phyloP scores from a whole-genome alignment of 2,113 vertebrate species.

The Ctenodactylus gundi region DNA sequence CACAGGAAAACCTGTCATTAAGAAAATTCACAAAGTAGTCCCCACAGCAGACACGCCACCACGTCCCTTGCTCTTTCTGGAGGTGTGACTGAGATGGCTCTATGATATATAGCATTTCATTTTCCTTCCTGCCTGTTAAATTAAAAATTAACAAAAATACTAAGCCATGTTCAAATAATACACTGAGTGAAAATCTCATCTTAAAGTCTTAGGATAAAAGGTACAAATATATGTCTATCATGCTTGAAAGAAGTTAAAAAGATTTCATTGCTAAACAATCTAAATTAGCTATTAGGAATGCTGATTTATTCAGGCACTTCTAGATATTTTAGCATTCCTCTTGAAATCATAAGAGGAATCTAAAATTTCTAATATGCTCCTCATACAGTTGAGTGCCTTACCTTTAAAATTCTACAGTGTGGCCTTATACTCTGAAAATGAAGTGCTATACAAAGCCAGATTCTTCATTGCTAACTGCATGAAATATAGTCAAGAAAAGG shows the following conservation, averaged over 20 bases:
- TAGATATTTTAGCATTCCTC: neutral
- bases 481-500: neutral
- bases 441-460: neutral
- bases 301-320: neutral
- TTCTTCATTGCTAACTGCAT: neutral
- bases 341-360: neutral
- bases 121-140: neutral
- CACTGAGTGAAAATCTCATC: neutral
- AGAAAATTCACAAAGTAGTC: neutral
- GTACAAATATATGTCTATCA: neutral
- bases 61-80: neutral
- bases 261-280: neutral
- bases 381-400: neutral
- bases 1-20: neutral
- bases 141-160: neutral
- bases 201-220: neutral
- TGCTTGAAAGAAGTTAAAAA: neutral
- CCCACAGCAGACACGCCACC: neutral
- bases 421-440: neutral
- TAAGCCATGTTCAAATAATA: neutral
- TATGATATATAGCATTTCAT: neutral
- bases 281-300: neutral
- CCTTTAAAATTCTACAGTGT: neutral
- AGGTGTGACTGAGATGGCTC: neutral
- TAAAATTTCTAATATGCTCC: neutral